These are phyloP conservation scores for Zosterops hypoxanthus DNA, from an alignment of 2,113 vertebrate species.

Conservation along the genomic window DNA sequence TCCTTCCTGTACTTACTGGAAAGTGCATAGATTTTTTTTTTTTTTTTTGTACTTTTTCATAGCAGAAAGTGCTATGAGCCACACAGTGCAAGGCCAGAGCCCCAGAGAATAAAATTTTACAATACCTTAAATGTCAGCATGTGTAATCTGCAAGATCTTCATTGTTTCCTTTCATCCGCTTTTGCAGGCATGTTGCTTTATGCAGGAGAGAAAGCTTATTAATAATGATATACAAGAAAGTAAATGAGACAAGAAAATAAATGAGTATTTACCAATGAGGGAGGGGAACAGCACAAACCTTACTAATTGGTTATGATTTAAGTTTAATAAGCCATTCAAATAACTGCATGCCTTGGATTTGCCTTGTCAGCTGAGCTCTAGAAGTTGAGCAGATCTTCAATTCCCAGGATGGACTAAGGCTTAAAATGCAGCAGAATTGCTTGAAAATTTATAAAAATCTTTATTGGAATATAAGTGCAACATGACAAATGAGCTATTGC, in stretches of 20 bases:
- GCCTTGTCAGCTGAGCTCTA: not conserved
- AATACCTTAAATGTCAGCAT: not conserved
- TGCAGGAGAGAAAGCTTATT: slow-evolving; percentile 12
- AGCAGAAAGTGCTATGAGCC: not conserved
- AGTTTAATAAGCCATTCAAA: slow-evolving; percentile 47
- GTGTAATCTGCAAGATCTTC: not conserved
- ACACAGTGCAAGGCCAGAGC: not conserved
- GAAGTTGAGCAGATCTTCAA: not conserved
- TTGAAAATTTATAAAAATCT: not conserved
- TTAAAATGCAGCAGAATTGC: not conserved
- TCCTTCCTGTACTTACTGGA: not conserved
- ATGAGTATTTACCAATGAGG: slow-evolving; percentile 41
- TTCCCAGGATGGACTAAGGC: not conserved
- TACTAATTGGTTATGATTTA: slow-evolving; percentile 47
- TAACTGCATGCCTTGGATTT: not conserved
- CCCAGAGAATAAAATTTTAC: not conserved
- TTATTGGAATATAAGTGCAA: not conserved
- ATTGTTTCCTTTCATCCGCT: not conserved
- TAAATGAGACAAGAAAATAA: slow-evolving; percentile 58
- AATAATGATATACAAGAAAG: not conserved
- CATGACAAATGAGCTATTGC: not conserved
- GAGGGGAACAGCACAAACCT: not conserved
- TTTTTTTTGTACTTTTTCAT: not conserved
- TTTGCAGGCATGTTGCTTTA: not conserved
- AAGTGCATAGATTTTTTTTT: not conserved